Percentiles rank a stretch among this genome's conserved stretches.
Conservation (phyloP, 2,888 invertebrate genomes). For the Lumbricus terrestris region DNA sequence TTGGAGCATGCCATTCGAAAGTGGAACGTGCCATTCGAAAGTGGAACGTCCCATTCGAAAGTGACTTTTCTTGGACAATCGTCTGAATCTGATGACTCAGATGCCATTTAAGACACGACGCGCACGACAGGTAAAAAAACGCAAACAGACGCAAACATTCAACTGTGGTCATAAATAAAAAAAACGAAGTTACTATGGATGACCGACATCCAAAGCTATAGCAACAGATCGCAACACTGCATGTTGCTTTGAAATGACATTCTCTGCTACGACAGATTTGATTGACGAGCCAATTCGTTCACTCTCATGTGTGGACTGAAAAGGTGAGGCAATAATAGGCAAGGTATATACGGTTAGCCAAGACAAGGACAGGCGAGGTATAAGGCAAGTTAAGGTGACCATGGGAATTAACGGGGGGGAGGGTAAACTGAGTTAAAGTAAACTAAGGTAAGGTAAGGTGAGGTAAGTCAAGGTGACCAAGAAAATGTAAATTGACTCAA, state of each 20-base stretch:
- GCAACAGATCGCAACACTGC: background rate
- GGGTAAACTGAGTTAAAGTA: too few relatives aligned
- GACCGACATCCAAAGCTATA: background rate
- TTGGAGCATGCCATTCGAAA: too few relatives aligned
- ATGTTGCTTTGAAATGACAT: background rate
- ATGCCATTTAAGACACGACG: background rate
- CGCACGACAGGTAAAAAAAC: background rate
- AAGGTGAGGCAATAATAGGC: background rate
- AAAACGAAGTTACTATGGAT: background rate
- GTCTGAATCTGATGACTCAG: background rate
- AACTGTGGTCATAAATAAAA: background rate
- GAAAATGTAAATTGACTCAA: too few relatives aligned
- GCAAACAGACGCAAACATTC: background rate
- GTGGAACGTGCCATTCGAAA: too few relatives aligned
- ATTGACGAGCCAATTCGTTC: background rate
- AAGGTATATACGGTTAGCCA: background rate
- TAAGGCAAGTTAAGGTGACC: too few relatives aligned
- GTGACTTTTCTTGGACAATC: background rate
- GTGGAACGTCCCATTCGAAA: too few relatives aligned
- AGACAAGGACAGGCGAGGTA: background rate
- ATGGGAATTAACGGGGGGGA: too few relatives aligned
- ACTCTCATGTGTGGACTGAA: background rate
- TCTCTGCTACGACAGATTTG: background rate
- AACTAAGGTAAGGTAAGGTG: background rate
- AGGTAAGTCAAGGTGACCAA: too few relatives aligned